Evolutionary conservation across 2,888 invertebrate species (phyloP), one percentile per base, ranked within the genome.

Genomic region (Trisateles emortualis): DNA sequence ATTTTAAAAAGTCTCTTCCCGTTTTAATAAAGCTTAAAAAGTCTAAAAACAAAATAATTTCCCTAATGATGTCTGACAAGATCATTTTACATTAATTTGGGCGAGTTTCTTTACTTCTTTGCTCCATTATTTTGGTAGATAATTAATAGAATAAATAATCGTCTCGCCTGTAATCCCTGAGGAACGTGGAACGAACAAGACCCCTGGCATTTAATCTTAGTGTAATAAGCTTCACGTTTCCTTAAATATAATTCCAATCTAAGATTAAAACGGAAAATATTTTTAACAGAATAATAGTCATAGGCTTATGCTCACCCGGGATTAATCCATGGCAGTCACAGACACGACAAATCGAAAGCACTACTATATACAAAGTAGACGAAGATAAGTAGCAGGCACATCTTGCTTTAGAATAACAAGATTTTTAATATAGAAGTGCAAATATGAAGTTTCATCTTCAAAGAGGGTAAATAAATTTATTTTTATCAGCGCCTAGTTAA

Each of bases 51-150:
- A 30, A 36, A 32, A 40, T 38, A 51, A 44, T 39, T 51, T 51
- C 24, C 39, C 26, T 51, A 51, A 51, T 44, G 51, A 51, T 44
- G 51, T 51, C 51, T 44, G 30, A 16, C 33, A 39, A 32, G 51
- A 51, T 51, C 44, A 44, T 40, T 51, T 51, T 51, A 39, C 44
- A 45, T 51, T 50, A 40, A 50, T 51, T 51, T 32, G 24, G 32
- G 44, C 36, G 32, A 38, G 5, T 38, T 51, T 44, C 41, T 51
- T 33, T 39, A 22, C 17, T 40, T 14, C 35, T 40, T 40, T 17
- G 14, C 24, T 26, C 6, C 33, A 33, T 33, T 33, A 39, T 40
- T 51, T 40, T 39, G 26, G 44, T 35, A 35, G 36, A 39, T 39
- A 24, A 39, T 39, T 22, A 39, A 29, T n/a, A 36, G 13, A 49